phyloP scores from a whole-genome alignment of 2,888 invertebrate genomes.

The Hirtodrosophila confusa region DNA sequence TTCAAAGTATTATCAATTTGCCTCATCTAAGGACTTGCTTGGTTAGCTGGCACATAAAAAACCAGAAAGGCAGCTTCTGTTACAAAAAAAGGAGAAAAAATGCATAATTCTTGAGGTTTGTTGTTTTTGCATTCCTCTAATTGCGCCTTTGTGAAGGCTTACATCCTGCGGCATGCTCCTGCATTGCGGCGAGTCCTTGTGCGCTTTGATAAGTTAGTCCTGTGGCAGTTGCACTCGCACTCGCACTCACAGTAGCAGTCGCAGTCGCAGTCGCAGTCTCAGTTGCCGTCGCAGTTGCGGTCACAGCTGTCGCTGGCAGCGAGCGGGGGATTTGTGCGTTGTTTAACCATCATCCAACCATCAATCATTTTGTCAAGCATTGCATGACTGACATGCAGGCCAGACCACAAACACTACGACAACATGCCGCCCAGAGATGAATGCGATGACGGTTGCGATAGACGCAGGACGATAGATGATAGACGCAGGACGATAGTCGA shows the following conservation, averaged over 20 bases:
- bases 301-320: constrained; percentile 23
- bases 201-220: constrained; percentile 7
- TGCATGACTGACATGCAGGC: constrained; percentile 52
- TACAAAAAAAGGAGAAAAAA: not conserved
- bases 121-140: constrained; percentile 15
- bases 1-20: too few species aligned
- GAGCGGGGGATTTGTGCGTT: not conserved
- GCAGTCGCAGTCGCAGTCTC: constrained; percentile 1
- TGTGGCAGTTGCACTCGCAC: constrained; percentile 5
- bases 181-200: constrained; percentile 8
- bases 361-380: constrained; percentile 61
- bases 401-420: constrained; percentile 52
- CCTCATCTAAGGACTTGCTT: too few species aligned
- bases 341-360: constrained; percentile 37
- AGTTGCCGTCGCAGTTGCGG: constrained; percentile 8
- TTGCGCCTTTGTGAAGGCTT: constrained; percentile 16
- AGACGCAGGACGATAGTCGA: constrained; percentile 1
- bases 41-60: too few species aligned
- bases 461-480: constrained; percentile 28
- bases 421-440: constrained; percentile 15
- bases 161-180: not conserved
- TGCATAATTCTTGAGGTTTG: constrained; percentile 38
- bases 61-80: not conserved
- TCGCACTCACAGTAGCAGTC: not conserved
- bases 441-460: constrained; percentile 14